Evolutionary conservation across 2,888 invertebrate species (phyloP), one percentile per base, ranked within the genome.

Genomic region (Trypoxylon attenuatum): DNA sequence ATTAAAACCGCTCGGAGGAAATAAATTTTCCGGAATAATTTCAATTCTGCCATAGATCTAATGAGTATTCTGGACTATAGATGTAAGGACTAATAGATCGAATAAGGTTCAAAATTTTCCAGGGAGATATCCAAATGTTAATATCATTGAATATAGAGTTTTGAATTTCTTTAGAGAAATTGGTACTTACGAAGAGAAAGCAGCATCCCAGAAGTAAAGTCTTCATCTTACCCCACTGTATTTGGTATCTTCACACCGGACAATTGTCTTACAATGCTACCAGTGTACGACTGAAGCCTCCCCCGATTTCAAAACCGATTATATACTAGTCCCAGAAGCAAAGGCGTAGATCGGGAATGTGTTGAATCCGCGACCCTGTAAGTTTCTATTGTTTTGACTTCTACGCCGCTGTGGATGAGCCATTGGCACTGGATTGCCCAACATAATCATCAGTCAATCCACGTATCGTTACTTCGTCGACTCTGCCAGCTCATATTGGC

Each of bases 291-390:
- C 79, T 82, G 80, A 78, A 76, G 73, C 66, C 61, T 51, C 43
- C 59, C 68, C 73, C 68, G 65, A 77, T 79, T 78, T 72, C 79
- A 74, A 81, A 81, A 79, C 68, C 67, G 68, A 73, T 83, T 82
- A 13, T 82, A 82, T 83, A 83, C 70, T 50, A 33, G 45, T 54
- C 55, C 56, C 65, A 55, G 43, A 53, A 51, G 8, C 79, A 80
- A 47, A 10, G 75, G 72, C 72, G 76, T 71, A 51, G 62, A 42
- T 23, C 27, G 16, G 13, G 53, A 49, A 33, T 50, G 38, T 42
- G 21, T 46, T 54, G 54, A 52, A 67, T 65, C 55, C 51, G 18
- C 50, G 33, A 33, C 23, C 4, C 6, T 10, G 21, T 13, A 29
- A 6, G 21, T 33, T 4, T 49, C 64, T 59, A 71, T 72, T 73